Base-by-base conservation (phyloP, 2,113 vertebrate genomes). In the Pandion haliaetus region DNA sequence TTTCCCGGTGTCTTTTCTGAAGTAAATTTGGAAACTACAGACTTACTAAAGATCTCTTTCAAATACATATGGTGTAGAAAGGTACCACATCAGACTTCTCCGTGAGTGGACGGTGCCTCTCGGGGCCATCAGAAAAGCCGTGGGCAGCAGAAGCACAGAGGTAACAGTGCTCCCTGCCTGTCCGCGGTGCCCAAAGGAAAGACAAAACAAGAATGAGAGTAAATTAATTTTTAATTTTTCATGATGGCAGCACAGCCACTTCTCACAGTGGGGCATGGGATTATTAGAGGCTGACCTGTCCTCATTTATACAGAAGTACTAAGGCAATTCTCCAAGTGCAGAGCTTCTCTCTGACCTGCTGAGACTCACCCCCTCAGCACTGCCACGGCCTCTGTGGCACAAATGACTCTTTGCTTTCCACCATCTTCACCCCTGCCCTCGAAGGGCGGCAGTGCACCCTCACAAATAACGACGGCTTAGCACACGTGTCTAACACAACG, bases 401-500 rank as follows among this genome's bases (percentile, higher is more conserved):
- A 61, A 66, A 31, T 14, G 19, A 38, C 54, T 44, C 32, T 66
- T 25, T 50, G 63, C 55, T 86, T 80, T 31, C 28, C 55, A 55
- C 8, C 58, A 29, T 8, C 25, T 42, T 32, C 49, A 6, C 14
- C 24, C n/a, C 77, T 31, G 47, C 24, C 54, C 74, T 71, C 3
- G 0, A n/a, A n/a, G 45, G 29, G n/a, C 12, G 13, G n/a, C 7
- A 34, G 25, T 17, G 7, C 49, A 17, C 42, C 44, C 28, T 24
- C 32, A 10, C 0, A 0, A 32, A 47, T 10, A 14, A n/a, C 12
- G 77, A 29, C 0, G 0, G 34, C 49, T 34, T 32, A 4, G 10
- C 31, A 54, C 1, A 0, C 0, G 21, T 12, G 26, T 13, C 28
- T 21, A 2, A 17, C 1, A 0, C 0, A 0, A 10, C 18, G 32